Conservation (phyloP, 2,888 invertebrate species). For the Ectemnius lituratus region DNA sequence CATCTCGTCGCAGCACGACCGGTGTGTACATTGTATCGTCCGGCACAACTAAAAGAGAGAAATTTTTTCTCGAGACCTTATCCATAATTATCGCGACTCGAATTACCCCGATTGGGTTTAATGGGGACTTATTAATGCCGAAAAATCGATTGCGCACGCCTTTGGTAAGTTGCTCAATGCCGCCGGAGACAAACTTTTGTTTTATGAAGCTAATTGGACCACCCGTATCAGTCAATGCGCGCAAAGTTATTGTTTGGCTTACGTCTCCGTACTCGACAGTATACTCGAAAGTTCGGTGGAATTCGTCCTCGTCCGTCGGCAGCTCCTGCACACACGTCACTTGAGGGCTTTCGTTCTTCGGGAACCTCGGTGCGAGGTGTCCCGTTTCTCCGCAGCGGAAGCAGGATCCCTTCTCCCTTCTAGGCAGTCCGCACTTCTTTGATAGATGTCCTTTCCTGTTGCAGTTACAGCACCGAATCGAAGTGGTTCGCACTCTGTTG, state of each 20-base stretch:
- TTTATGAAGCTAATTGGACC: conserved; percentile 19
- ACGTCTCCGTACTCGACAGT: neutral
- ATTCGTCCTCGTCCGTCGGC: neutral
- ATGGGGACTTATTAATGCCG: neutral
- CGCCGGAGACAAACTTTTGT: neutral
- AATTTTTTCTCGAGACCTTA: neutral
- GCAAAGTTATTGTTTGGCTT: neutral
- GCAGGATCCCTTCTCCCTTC: neutral
- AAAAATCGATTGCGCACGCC: neutral
- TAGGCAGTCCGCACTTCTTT: conserved; percentile 13
- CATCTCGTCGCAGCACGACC: conserved; percentile 8
- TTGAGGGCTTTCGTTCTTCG: neutral
- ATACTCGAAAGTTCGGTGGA: neutral
- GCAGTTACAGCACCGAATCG: neutral
- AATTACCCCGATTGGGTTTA: neutral
- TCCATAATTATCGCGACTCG: neutral
- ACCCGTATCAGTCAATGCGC: conserved; percentile 6
- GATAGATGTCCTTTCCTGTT: neutral
- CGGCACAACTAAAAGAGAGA: conserved; percentile 4
- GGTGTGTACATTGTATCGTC: conserved; percentile 11
- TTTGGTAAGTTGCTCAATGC: neutral
- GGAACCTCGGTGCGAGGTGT: neutral
- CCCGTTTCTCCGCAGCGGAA: neutral
- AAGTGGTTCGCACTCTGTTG: neutral
- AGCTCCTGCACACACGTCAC: neutral